Percentiles rank a stretch among this genome's conserved stretches.
These are phyloP conservation scores for Leptinotarsa undecemlineata DNA, from an alignment of 1,140 invertebrate genomes.

Conservation along the genomic window DNA sequence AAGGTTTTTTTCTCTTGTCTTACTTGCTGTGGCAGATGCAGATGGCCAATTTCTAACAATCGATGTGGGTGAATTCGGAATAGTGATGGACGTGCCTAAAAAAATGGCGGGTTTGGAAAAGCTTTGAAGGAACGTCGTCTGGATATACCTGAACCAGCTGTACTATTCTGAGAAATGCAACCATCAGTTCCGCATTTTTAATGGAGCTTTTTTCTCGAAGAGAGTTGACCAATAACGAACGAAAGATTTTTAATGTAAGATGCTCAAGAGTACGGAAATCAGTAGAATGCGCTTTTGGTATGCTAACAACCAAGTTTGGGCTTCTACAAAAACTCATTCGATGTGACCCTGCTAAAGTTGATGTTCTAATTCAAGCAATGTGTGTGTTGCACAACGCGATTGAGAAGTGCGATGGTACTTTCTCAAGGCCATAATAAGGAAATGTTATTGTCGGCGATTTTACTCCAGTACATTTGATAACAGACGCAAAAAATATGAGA, in stretches of 20 bases:
- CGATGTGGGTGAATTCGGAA: slow-evolving; percentile 41
- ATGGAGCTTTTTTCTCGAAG: slow-evolving; percentile 25
- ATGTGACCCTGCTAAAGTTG: slow-evolving; percentile 26
- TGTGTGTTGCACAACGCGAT: slow-evolving; percentile 31
- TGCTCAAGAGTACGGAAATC: slow-evolving; percentile 46
- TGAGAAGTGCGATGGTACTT: not conserved
- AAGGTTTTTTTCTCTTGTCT: slow-evolving; percentile 54
- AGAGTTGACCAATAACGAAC: slow-evolving; percentile 46
- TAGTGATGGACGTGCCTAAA: slow-evolving; percentile 53
- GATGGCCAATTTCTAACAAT: slow-evolving; percentile 53
- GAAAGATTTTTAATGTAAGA: slow-evolving; percentile 56
- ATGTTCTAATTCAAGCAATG: slow-evolving; percentile 32
- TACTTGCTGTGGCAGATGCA: slow-evolving; percentile 53
- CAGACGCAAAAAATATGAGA: too few species aligned
- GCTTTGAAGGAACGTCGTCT: slow-evolving; percentile 20
- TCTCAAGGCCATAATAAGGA: not conserved
- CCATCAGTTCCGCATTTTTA: slow-evolving; percentile 32
- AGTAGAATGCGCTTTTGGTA: slow-evolving; percentile 32
- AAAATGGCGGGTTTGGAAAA: slow-evolving; percentile 32
- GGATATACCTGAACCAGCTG: slow-evolving; percentile 11
- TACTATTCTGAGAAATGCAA: slow-evolving; percentile 8
- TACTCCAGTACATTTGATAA: not conserved
- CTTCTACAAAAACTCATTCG: slow-evolving; percentile 40
- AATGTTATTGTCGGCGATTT: not conserved
- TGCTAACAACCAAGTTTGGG: slow-evolving; percentile 47